A percentile compares a stretch with the other conserved stretches of the same genome.
These are phyloP conservation scores for Polyodon spathula DNA, from an alignment of 2,113 vertebrate genomes.

Conservation along the genomic window DNA sequence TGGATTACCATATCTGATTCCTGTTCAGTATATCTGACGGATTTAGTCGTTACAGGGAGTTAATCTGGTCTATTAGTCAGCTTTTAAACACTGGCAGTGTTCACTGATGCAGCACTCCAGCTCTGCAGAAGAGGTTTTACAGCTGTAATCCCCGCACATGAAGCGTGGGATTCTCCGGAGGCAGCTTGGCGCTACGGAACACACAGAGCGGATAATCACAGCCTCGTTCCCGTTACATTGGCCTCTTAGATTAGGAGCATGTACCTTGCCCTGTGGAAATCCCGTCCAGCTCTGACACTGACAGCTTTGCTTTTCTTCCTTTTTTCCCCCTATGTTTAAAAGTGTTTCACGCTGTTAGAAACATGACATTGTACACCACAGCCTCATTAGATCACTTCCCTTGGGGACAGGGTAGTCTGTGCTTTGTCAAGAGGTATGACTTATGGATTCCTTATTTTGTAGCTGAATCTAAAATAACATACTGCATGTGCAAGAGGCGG, in stretches of 20 bases:
- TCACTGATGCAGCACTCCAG: slow-evolving; percentile 15
- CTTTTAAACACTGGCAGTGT: slow-evolving; percentile 35
- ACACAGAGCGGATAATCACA: slow-evolving; percentile 2
- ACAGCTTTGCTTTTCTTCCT: neutral
- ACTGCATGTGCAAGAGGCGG: too few species aligned
- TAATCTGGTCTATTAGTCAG: slow-evolving; percentile 34
- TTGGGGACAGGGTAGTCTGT: too few species aligned
- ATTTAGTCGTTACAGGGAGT: slow-evolving; percentile 31
- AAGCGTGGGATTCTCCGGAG: neutral
- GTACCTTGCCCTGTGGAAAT: neutral
- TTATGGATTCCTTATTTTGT: too few species aligned
- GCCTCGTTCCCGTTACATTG: neutral
- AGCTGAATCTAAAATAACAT: too few species aligned
- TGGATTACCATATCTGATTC: too few species aligned
- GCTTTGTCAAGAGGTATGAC: too few species aligned
- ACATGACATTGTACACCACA: too few species aligned
- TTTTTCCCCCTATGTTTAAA: neutral
- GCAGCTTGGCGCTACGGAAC: neutral
- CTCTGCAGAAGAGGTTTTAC: slow-evolving; percentile 21
- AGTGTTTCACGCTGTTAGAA: too few species aligned
- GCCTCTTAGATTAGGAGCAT: neutral
- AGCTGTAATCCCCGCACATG: slow-evolving; percentile 21
- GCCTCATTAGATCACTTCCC: too few species aligned
- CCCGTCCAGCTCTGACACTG: neutral
- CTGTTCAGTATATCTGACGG: slow-evolving; percentile 21